phyloP scores from a whole-genome alignment of 92 coral and sea anemone species.

The Epizoanthus ramosus region DNA sequence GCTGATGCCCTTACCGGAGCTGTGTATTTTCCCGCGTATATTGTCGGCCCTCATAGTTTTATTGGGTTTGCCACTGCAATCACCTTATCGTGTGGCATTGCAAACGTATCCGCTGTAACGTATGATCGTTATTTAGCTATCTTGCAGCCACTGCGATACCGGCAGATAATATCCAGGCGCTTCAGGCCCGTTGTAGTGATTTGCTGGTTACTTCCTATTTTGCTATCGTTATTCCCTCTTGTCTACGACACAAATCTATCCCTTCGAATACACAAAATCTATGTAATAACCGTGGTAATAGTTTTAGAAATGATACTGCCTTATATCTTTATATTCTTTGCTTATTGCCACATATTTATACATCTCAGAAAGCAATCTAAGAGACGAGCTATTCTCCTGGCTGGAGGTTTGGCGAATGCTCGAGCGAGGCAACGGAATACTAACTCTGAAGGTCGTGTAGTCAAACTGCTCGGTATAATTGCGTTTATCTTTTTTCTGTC shows the following conservation, averaged over 20 bases:
- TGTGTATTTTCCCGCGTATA: constrained; percentile 5
- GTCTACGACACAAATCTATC: constrained; percentile 1
- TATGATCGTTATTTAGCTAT: constrained; percentile 27
- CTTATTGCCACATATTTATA: not conserved
- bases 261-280: constrained; percentile 9
- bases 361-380: constrained; percentile 3
- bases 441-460: not conserved
- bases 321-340: constrained; percentile 7
- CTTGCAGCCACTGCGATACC: not conserved
- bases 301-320: not conserved
- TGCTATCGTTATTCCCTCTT: constrained; percentile 8
- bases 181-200: not conserved
- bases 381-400: not conserved
- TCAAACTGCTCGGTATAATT: not conserved
- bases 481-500: constrained; percentile 5
- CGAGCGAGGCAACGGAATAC: not conserved
- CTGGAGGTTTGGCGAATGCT: not conserved
- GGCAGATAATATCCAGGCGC: not conserved
- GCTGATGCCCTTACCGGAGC: constrained; percentile 23
- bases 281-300: not conserved
- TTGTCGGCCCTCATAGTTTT: not conserved
- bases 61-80: constrained; percentile 15
- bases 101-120: constrained; percentile 30
- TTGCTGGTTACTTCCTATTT: constrained; percentile 4
- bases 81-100: constrained; percentile 1